These are phyloP conservation scores for Pollenia angustigena DNA, from an alignment of 2,888 invertebrate genomes.

Conservation along the genomic window DNA sequence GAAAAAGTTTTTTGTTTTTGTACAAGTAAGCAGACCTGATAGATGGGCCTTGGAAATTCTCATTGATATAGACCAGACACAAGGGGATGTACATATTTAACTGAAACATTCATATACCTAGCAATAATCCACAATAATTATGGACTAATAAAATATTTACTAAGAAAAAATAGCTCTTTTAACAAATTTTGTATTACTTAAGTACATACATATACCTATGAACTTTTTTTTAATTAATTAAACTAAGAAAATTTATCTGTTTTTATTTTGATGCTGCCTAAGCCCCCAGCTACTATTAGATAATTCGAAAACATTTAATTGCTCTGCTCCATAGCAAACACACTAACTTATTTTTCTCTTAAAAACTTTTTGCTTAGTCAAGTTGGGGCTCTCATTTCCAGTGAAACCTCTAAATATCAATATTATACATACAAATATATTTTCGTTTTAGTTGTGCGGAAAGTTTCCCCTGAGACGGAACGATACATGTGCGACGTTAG, in stretches of 20 bases:
- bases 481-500: neutral
- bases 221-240: too few species aligned
- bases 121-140: too few species aligned
- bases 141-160: too few species aligned
- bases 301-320: neutral
- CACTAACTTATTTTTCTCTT: neutral
- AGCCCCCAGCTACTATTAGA: neutral
- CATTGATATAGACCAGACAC: too few species aligned
- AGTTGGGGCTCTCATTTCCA: conserved; percentile 33
- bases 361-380: neutral
- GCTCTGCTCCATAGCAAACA: neutral
- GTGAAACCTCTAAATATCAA: conserved; percentile 10
- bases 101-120: too few species aligned
- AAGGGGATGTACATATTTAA: too few species aligned
- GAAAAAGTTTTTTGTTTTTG: too few species aligned
- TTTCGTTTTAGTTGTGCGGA: conserved; percentile 74
- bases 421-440: neutral
- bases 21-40: too few species aligned
- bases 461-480: conserved; percentile 75
- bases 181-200: too few species aligned
- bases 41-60: too few species aligned
- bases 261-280: neutral
- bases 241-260: neutral
- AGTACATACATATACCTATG: too few species aligned
- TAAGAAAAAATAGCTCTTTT: too few species aligned